Base-by-base conservation (phyloP, 2,113 vertebrate species). In the Apaloderma vittatum region DNA sequence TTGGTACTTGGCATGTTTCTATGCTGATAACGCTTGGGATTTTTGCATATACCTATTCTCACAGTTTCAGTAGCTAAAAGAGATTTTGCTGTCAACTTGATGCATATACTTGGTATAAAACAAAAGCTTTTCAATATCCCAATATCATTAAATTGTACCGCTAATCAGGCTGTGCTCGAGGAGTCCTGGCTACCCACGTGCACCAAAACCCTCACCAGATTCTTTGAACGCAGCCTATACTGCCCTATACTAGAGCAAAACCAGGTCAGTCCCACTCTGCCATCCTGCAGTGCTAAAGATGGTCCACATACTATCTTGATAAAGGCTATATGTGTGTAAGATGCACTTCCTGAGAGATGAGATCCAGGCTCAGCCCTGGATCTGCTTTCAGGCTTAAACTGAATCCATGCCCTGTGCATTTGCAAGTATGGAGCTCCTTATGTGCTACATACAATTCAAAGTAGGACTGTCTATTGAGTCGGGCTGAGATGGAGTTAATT, bases 231-330 rank as follows among this genome's bases (percentile, higher is more conserved):
- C 74, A 78, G 51, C 36, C 37, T 68, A 13, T 17, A 8, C 27
- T 37, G 57, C 2, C 21, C 32, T 29, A 3, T 0, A 30, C 12
- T 0, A 7, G 20, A 49, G 40, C 2, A 21, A 30, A 4, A 27
- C 6, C 59, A 58, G n/a, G 61, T 24, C 26, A 58, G 59, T 12
- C 9, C 21, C 16, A 20, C 61, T 23, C 51, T 30, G 11, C 71
- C 63, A 40, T 15, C 40, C 84, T 27, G 22, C 30, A 26, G 27
- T 14, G 16, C 76, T 76, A 3, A 40, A 68, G 24, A 5, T 3
- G 22, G n/a, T 11, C 52, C 58, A n/a, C n/a, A n/a, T n/a, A n/a
- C n/a, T n/a, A n/a, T n/a, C n/a, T n/a, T n/a, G n/a, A n/a, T n/a
- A n/a, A n/a, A n/a, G n/a, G n/a, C n/a, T n/a, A n/a, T n/a, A n/a